Evolutionary conservation across 2,888 invertebrate species (phyloP).

Genomic region (Drosophila glabriapex): DNA sequence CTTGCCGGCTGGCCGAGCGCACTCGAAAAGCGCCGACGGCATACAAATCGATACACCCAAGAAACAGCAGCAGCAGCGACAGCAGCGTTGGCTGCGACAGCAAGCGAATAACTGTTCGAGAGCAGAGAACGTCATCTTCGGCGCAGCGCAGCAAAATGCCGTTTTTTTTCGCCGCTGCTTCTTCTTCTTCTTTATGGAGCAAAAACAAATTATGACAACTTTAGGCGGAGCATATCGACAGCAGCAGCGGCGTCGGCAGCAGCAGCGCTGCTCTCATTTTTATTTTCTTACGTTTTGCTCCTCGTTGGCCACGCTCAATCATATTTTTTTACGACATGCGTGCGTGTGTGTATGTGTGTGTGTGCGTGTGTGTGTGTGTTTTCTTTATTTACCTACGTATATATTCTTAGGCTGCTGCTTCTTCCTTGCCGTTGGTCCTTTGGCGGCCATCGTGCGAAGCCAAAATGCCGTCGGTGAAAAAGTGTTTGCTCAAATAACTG

Average conservation of each 20-base stretch:
- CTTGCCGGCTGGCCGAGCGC: constrained; percentile 34
- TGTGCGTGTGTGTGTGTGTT: constrained; percentile 5
- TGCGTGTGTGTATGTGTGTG: constrained; percentile 11
- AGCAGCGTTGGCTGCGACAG: constrained; percentile 16
- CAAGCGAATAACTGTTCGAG: constrained; percentile 38
- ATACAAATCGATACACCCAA: constrained; percentile 54
- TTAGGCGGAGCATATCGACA: constrained; percentile 85
- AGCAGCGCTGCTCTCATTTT: constrained; percentile 47
- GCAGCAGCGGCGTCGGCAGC: constrained; percentile 21
- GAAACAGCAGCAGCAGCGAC: constrained; percentile 9
- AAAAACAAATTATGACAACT: constrained; percentile 85
- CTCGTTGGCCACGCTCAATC: constrained; percentile 66
- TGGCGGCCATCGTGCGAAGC: constrained; percentile 20
- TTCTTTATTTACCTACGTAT: constrained; percentile 68
- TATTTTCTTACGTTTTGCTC: constrained; percentile 36
- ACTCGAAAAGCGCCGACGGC: constrained; percentile 44
- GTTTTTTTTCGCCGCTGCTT: constrained; percentile 29
- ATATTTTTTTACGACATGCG: constrained; percentile 57
- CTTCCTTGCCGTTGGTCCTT: constrained; percentile 57
- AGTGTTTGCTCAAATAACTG: neutral
- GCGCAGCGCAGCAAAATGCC: constrained; percentile 31
- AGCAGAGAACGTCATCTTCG: constrained; percentile 54
- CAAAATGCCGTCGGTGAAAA: constrained; percentile 51
- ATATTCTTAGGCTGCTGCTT: constrained; percentile 51
- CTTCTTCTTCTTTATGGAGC: constrained; percentile 39